These are phyloP conservation scores for Anguilla marmorata DNA, from an alignment of 2,797 vertebrate genomes.

Conservation along the genomic window DNA sequence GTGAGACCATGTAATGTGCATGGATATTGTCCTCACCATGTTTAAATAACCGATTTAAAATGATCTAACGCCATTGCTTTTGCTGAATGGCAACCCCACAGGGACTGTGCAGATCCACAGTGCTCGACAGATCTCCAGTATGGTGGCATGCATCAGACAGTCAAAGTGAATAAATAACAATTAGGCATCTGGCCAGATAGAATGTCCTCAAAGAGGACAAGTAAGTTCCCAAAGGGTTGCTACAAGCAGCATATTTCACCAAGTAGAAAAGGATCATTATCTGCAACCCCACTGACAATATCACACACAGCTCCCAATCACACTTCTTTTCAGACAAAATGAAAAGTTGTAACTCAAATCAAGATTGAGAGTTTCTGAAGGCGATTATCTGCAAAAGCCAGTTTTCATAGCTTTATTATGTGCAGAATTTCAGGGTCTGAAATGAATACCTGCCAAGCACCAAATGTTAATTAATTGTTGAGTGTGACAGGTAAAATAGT, in stretches of 20 bases:
- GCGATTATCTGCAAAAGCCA: not conserved
- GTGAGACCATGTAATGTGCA: not conserved
- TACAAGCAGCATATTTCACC: constrained; percentile 23
- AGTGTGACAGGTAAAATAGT: too few species aligned
- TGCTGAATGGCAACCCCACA: constrained; percentile 13
- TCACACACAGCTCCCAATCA: not conserved
- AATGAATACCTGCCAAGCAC: too few species aligned
- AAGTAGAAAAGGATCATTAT: constrained; percentile 30
- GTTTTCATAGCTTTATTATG: not conserved
- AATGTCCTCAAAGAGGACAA: constrained; percentile 30
- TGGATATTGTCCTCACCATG: not conserved
- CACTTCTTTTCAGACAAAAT: not conserved
- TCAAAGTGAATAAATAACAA: constrained; percentile 36
- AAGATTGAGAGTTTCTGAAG: not conserved
- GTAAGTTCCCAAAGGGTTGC: constrained; percentile 21
- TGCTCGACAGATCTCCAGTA: constrained; percentile 36
- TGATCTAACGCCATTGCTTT: constrained; percentile 22
- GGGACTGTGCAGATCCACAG: not conserved
- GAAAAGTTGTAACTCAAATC: constrained; percentile 3
- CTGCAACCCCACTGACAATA: not conserved
- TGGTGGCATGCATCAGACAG: constrained; percentile 29
- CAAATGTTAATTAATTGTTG: too few species aligned
- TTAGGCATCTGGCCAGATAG: constrained; percentile 36
- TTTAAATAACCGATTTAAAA: constrained; percentile 25
- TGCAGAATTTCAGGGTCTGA: not conserved